phyloP scores from a whole-genome alignment of 2,888 invertebrate species.

The Melieria omissa region DNA sequence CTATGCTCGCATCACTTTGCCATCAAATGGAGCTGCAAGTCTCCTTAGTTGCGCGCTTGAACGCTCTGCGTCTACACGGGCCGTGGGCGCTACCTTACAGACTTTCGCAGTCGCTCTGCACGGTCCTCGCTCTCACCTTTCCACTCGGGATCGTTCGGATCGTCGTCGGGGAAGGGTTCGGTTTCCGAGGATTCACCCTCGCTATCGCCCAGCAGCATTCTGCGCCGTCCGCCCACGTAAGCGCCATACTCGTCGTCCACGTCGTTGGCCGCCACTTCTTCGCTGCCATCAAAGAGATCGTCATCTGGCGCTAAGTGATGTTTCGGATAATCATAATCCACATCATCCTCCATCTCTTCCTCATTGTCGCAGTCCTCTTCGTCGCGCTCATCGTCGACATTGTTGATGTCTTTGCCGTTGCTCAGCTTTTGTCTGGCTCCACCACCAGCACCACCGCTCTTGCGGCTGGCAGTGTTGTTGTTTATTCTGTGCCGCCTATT shows the following conservation, averaged over 20 bases:
- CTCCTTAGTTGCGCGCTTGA: too few species aligned
- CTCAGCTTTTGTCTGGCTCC: conserved; percentile 31
- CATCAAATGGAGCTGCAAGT: too few species aligned
- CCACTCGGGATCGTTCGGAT: conserved; percentile 90
- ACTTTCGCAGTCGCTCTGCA: conserved; percentile 21
- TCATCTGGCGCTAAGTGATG: conserved; percentile 57
- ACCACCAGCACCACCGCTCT: conserved; percentile 32
- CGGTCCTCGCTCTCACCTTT: conserved; percentile 58
- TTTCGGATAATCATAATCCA: conserved; percentile 54
- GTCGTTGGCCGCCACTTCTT: conserved; percentile 25
- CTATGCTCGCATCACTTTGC: too few species aligned
- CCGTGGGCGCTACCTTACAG: conserved; percentile 16
- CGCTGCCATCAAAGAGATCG: conserved; percentile 46
- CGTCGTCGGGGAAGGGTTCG: conserved; percentile 78
- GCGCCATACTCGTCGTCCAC: conserved; percentile 52
- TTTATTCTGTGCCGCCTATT: conserved; percentile 19
- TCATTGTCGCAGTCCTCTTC: conserved; percentile 37
- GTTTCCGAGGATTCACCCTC: conserved; percentile 64
- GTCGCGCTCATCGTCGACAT: conserved; percentile 42
- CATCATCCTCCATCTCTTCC: conserved; percentile 42
- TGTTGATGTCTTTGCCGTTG: conserved; percentile 35
- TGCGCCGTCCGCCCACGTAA: conserved; percentile 48
- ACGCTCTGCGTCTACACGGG: too few species aligned
- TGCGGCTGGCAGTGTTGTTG: conserved; percentile 35
- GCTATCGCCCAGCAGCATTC: conserved; percentile 48